phyloP scores from a whole-genome alignment of 2,888 invertebrate species.

The Yponomeuta cagnagella region DNA sequence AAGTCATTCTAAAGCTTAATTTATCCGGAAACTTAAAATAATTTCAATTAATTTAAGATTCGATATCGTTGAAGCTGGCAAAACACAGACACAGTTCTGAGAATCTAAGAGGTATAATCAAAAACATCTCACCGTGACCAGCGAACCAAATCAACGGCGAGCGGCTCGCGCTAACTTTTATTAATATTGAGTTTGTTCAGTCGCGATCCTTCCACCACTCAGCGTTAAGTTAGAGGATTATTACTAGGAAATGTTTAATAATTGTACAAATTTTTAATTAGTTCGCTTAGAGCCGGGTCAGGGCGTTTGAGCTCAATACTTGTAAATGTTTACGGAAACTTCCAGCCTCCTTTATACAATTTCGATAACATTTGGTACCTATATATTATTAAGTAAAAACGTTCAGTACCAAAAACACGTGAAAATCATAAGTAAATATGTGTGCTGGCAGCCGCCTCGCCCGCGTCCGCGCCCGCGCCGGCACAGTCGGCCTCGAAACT shows the following conservation, averaged over 20 bases:
- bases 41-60: not conserved
- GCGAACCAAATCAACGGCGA: not conserved
- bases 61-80: not conserved
- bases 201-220: not conserved
- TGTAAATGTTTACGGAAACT: no score
- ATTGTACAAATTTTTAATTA: no score
- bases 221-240: not conserved
- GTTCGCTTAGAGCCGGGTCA: no score
- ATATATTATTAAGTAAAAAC: no score
- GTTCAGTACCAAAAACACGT: no score
- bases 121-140: not conserved
- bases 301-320: no score
- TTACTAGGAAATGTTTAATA: no score
- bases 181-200: not conserved
- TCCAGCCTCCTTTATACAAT: no score
- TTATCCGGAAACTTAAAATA: not conserved
- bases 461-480: not conserved
- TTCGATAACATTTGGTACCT: no score
- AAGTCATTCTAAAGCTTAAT: not conserved
- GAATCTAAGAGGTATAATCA: not conserved
- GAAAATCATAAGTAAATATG: no score
- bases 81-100: not conserved
- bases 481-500: not conserved
- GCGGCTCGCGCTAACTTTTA: not conserved
- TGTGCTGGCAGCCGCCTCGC: not conserved